Base-by-base conservation (phyloP, 2,113 vertebrate genomes). In the Canis aureus region DNA sequence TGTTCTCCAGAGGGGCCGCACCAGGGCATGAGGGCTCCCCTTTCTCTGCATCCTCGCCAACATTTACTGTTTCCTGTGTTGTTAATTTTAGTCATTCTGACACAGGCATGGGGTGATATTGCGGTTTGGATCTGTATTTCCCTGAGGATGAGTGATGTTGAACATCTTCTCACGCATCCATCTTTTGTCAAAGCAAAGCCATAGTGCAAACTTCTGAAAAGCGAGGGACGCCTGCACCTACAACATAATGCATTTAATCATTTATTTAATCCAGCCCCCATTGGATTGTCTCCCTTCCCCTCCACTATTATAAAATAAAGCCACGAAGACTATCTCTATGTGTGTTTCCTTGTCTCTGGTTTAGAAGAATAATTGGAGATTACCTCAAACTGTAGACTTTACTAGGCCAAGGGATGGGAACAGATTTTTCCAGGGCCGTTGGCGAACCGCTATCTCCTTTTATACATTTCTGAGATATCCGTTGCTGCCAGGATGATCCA, bases 311-410 rank as follows among this genome's bases (percentile, higher is more conserved):
- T 51, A 78, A 94, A 81, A 90, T 93, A 73, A 82, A 92, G 7
- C 35, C 51, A 16, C 35, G 57, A 0, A 43, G 22, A 76, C 27
- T 25, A 71, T 27, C 84, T 86, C 5, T 85, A 20, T 6, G n/a
- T 90, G 8, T 73, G 29, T 79, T 80, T 95, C 25, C 92, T 85
- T 94, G n/a, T 73, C 38, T 69, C 32, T 86, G 43, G 69, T 67
- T 96, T 66, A 84, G 67, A 97, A 79, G 11, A 73, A 79, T 83
- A 73, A 87, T 19, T 29, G 51, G n/a, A 80, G 16, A 11, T 89
- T 95, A 38, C 32, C 55, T 71, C n/a, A 73, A 79, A 53, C 17
- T 19, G 16, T 62, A 88, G 12, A 85, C 82, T 93, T 88, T 49
- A 91, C n/a, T 59, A 87, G 76, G 27, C 43, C 57, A n/a, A 2